Base-by-base conservation (phyloP, 2,113 vertebrate species). In the Pseudolaguvia tuberculata region DNA sequence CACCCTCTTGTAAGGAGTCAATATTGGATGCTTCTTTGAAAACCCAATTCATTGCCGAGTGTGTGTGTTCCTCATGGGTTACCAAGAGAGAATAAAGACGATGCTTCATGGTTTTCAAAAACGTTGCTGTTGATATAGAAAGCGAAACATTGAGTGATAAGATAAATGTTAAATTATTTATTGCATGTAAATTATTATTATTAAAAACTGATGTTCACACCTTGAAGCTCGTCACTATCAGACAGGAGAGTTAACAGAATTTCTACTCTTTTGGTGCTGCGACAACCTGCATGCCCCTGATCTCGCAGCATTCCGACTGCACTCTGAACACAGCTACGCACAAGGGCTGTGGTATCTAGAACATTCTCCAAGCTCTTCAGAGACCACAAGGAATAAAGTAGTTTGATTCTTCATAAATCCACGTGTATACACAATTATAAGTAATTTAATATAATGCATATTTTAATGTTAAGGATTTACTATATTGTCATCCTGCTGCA, bases 1-100 rank as follows among this genome's bases (percentile, higher is more conserved):
- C 96, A 1, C 93, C 94, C 87, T 99, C 96, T 86, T 97, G 96
- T n/a, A 98, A 87, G 1, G 95, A 94, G 27, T 89, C 89, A 21
- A 93, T 92, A 78, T 95, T 94, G 20, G 87, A 91, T n/a, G 96
- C 96, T 59, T 92, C 96, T 52, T 89, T 90, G 5, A 91, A 79
- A 51, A 98, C 93, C 96, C 96, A 99, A 62, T 90, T 92, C 27
- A 85, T 83, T 3, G 85, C 59, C 5, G 79, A 72, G 23, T 77
- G 25, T 0, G 77, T 35, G 72, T 85, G 90, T 23, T 91, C 87
- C 50, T 97, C 95, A 31, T 91, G 90, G 70, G 84, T 85, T 31
- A 55, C 85, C 70, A 98, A 81, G 63, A 97, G 85, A 14, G 18
- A 78, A 27, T 86, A 83, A 58, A 99, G 90, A 77, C 90, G 94